phyloP scores from a whole-genome alignment of 2,888 invertebrate species.

The Lepeophtheirus nordmannii region DNA sequence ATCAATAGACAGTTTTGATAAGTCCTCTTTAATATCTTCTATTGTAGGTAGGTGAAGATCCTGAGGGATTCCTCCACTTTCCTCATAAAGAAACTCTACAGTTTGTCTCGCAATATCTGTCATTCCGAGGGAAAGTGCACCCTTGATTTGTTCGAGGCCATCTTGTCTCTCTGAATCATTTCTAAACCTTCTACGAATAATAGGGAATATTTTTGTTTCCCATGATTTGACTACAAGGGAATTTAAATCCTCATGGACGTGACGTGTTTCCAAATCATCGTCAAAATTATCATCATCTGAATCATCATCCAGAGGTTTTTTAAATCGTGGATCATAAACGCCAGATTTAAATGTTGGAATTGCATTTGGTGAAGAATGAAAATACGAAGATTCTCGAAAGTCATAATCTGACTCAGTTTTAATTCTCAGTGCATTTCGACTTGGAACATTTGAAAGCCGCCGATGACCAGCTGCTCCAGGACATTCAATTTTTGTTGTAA shows the following conservation, averaged over 20 bases:
- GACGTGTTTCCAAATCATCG: constrained; percentile 29
- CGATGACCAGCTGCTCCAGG: constrained; percentile 9
- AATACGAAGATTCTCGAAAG: too few relatives aligned
- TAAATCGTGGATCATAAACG: constrained; percentile 28
- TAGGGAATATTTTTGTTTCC: constrained; percentile 34
- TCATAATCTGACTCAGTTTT: not conserved
- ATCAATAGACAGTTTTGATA: constrained; percentile 35
- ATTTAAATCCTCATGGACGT: not conserved
- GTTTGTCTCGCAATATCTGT: constrained; percentile 36
- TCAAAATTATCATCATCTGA: constrained; percentile 34
- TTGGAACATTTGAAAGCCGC: not conserved
- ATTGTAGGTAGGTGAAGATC: constrained; percentile 36
- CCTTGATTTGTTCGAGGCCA: constrained; percentile 36
- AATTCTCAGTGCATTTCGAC: not conserved
- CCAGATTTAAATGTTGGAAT: constrained; percentile 19
- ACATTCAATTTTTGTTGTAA: not conserved
- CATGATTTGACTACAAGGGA: constrained; percentile 34
- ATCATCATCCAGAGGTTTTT: constrained; percentile 32
- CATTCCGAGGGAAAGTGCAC: constrained; percentile 36
- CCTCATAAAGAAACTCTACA: constrained; percentile 36
- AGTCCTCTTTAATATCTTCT: constrained; percentile 35
- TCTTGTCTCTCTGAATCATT: constrained; percentile 36
- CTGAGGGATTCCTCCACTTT: constrained; percentile 35
- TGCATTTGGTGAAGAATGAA: not conserved
- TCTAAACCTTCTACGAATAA: constrained; percentile 34